A percentile compares a stretch with the other conserved stretches of the same genome.
Conservation (phyloP, 2,113 vertebrate genomes). For the Synodontis membranacea region DNA sequence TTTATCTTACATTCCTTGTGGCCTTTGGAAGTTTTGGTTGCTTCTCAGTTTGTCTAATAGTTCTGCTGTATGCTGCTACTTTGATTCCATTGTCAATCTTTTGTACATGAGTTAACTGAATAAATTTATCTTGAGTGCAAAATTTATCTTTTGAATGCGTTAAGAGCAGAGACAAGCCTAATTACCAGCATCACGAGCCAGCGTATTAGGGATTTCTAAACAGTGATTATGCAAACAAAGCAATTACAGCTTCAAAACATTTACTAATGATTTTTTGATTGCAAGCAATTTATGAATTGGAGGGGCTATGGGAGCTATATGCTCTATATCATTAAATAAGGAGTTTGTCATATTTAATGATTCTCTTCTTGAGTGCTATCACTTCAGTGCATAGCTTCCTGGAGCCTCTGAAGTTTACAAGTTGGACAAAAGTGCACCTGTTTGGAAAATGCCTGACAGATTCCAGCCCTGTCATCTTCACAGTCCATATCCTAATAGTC, state of each 20-base stretch:
- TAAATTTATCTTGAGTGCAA: background rate
- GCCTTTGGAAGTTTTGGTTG: background rate
- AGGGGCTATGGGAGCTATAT: background rate
- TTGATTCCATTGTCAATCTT: background rate
- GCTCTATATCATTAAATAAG: background rate
- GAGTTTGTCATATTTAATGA: background rate
- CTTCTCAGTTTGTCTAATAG: background rate
- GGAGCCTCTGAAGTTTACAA: slow-evolving; percentile 16
- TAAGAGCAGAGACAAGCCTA: background rate
- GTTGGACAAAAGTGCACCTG: slow-evolving; percentile 11
- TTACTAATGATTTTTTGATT: slow-evolving; percentile 1
- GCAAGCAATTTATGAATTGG: background rate
- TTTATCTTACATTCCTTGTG: background rate
- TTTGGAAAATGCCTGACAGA: slow-evolving; percentile 9
- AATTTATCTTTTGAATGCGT: background rate
- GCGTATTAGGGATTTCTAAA: background rate
- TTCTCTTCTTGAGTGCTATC: background rate
- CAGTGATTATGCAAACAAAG: background rate
- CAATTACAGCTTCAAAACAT: background rate
- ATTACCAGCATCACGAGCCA: background rate
- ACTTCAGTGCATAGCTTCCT: background rate
- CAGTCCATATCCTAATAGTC: slow-evolving; percentile 37
- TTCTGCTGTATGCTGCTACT: background rate
- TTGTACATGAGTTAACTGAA: background rate
- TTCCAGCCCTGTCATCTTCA: slow-evolving; percentile 30